These are phyloP conservation scores for Neoarius graeffei DNA, from an alignment of 2,113 vertebrate species.

Conservation along the genomic window DNA sequence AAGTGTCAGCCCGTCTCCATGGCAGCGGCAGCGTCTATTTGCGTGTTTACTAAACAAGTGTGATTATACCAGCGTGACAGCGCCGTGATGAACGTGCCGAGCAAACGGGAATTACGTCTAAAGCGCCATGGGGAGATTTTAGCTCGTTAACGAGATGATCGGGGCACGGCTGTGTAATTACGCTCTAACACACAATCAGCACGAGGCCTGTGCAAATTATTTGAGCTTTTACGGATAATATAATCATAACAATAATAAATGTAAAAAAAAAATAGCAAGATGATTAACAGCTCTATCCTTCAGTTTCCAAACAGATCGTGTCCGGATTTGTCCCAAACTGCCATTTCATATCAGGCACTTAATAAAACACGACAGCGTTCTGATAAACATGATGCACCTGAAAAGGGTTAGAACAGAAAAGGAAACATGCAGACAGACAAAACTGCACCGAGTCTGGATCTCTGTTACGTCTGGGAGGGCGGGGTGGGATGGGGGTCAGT, in stretches of 20 bases:
- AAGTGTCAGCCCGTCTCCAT: constrained; percentile 31
- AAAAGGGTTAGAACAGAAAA: constrained; percentile 12
- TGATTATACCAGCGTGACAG: constrained; percentile 53
- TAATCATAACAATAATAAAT: constrained; percentile 39
- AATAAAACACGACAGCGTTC: constrained; percentile 44
- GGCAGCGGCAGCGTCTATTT: constrained; percentile 36
- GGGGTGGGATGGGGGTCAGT: not conserved
- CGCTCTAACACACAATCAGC: constrained; percentile 42
- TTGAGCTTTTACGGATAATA: constrained; percentile 17
- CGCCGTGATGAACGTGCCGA: constrained; percentile 23
- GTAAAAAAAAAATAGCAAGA: constrained; percentile 32
- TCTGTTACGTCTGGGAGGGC: not conserved
- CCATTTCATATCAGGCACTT: constrained; percentile 47
- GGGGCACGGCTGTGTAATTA: constrained; percentile 47
- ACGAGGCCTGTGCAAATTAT: constrained; percentile 30
- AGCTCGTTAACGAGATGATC: constrained; percentile 50
- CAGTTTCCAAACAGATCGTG: not conserved
- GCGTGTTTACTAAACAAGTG: constrained; percentile 50
- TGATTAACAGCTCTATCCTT: not conserved
- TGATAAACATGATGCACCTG: constrained; percentile 24
- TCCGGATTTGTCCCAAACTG: constrained; percentile 57
- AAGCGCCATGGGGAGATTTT: constrained; percentile 38
- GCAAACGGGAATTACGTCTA: constrained; percentile 29
- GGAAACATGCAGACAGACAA: not conserved
- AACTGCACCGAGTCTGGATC: not conserved